Percentiles rank a stretch among this genome's conserved stretches.
Conservation (phyloP, 1,140 invertebrate species). For the Drosophila tani region DNA sequence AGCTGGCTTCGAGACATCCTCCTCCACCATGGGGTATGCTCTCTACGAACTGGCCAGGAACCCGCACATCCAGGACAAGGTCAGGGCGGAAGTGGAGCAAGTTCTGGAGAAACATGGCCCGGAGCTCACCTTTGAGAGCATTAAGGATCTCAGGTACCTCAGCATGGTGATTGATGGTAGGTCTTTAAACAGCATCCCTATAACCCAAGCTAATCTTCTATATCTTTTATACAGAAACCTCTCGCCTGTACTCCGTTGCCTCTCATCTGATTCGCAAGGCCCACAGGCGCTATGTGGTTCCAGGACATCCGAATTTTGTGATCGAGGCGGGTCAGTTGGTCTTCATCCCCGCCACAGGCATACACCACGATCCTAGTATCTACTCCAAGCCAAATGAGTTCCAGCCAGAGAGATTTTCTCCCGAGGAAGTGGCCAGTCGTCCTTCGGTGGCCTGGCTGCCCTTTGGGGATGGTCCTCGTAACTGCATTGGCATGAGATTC, state of each 20-base stretch:
- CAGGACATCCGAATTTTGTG: constrained; percentile 86
- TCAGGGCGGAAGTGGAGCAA: constrained; percentile 87
- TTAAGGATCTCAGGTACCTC: constrained; percentile 86
- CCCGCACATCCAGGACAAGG: constrained; percentile 87
- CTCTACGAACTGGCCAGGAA: constrained; percentile 87
- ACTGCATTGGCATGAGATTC: constrained; percentile 85
- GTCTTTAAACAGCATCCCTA: rapidly evolving
- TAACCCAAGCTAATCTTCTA: rapidly evolving
- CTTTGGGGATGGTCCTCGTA: constrained; percentile 88
- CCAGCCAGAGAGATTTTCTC: constrained; percentile 86
- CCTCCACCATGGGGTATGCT: constrained; percentile 86
- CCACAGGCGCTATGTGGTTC: constrained; percentile 87
- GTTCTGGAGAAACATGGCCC: constrained; percentile 84
- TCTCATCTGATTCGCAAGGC: constrained; percentile 87
- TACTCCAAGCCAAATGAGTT: constrained; percentile 87
- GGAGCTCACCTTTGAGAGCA: constrained; percentile 86
- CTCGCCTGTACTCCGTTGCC: constrained; percentile 88
- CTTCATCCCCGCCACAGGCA: constrained; percentile 86
- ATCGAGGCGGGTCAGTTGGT: constrained; percentile 87
- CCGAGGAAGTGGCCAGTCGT: constrained; percentile 82
- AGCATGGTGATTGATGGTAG: constrained; percentile 84
- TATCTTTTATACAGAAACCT: constrained; percentile 85
- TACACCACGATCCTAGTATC: constrained; percentile 87
- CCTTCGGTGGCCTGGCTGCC: constrained; percentile 86
- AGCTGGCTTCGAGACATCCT: constrained; percentile 89